These are phyloP conservation scores for Panurus biarmicus DNA, from an alignment of 2,113 vertebrate genomes.

Conservation along the genomic window DNA sequence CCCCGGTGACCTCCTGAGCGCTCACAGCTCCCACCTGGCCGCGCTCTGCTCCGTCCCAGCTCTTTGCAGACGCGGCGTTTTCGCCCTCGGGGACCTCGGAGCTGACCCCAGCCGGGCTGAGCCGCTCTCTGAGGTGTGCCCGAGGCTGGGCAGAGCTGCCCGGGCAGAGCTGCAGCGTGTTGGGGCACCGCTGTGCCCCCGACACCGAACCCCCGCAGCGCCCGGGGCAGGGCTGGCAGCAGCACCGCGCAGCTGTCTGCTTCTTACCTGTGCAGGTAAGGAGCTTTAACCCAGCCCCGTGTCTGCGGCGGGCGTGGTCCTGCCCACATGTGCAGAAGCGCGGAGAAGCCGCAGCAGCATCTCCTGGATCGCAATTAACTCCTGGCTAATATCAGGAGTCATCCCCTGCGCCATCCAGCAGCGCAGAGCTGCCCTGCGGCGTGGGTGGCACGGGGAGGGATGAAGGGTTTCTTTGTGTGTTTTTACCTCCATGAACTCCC, in stretches of 20 bases:
- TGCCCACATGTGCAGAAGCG: fast-evolving
- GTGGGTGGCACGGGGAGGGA: neutral
- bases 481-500: neutral
- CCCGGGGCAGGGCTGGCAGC: neutral
- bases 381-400: neutral
- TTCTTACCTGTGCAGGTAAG: neutral
- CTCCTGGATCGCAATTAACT: neutral
- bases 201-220: neutral
- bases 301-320: neutral
- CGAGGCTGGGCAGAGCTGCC: neutral
- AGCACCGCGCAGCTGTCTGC: neutral
- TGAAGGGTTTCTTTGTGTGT: neutral
- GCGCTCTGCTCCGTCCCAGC: fast-evolving
- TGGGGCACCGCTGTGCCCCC: neutral
- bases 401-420: neutral
- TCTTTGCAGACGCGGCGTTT: fast-evolving
- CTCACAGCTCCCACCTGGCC: neutral
- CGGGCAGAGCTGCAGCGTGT: neutral
- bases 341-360: neutral
- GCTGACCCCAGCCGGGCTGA: neutral
- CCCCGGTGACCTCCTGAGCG: fast-evolving
- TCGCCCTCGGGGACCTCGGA: neutral
- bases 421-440: neutral
- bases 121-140: neutral
- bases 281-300: neutral